phyloP scores from a whole-genome alignment of 2,797 vertebrate species.

The Hippocampus kuda region DNA sequence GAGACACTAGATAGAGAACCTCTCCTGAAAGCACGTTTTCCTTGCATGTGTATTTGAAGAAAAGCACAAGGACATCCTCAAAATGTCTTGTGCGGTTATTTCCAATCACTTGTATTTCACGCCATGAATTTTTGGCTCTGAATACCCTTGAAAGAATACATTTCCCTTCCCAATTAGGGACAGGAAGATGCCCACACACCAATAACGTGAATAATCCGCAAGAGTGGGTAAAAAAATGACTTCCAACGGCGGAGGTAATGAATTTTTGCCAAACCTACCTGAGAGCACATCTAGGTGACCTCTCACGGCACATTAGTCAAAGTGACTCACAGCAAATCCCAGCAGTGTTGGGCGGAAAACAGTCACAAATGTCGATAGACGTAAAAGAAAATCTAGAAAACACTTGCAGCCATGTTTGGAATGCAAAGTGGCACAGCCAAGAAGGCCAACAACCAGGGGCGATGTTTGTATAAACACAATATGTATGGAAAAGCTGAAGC shows the following conservation, averaged over 20 bases:
- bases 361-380: background rate
- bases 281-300: background rate
- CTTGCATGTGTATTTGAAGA: no score
- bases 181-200: background rate
- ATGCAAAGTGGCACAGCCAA: constrained; percentile 6
- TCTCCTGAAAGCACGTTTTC: no score
- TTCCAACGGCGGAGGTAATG: background rate
- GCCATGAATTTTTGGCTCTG: background rate
- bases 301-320: constrained; percentile 5
- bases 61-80: no score
- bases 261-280: background rate
- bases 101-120: no score
- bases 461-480: constrained; percentile 8
- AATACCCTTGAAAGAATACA: background rate
- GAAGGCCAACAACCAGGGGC: constrained; percentile 2
- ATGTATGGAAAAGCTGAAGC: constrained; percentile 3
- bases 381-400: background rate
- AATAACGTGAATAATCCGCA: background rate
- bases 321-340: background rate
- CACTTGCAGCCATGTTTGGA: constrained; percentile 4
- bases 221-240: background rate
- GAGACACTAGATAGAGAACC: no score
- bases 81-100: no score
- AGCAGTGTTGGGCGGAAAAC: constrained; percentile 1
- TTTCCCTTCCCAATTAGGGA: background rate